Evolutionary conservation across 2,113 vertebrate species (phyloP), one percentile per base, ranked within the genome.

Genomic region (Cathartes aura): DNA sequence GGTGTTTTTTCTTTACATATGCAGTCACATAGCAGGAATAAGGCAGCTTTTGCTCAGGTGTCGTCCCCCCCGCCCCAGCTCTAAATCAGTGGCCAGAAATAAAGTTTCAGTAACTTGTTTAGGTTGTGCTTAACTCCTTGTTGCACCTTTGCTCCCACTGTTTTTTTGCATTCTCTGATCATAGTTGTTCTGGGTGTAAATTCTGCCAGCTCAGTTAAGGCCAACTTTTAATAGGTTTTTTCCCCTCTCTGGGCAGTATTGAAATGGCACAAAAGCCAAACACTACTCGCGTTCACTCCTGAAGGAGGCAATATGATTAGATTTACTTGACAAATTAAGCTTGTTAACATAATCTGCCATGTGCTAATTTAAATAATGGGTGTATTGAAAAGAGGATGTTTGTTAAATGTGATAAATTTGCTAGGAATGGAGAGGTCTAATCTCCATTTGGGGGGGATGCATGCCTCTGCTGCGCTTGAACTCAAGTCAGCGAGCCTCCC

Each of bases 321-420:
- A 91, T 90, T 97, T 94, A 47, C 63, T 96, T 64, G 92, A 93
- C 96, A 97, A 98, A 97, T 96, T 90, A 97, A 98, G 96, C 94
- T 96, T 93, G 91, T 97, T 98, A 98, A 87, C 82, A 15, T 96
- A 94, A 98, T 97, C 87, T 97, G 72, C 82, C 82, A 13, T 75
- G 87, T 97, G 91, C 94, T 92, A 83, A 89, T 95, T 98, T 96
- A 90, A 98, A 97, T 96, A 97, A 96, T 90, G 75, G 93, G 45
- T 90, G 45, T 71, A 78, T 90, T 95, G 82, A 70, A 93, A 95
- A 86, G 92, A 96, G 75, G 87, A 87, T 96, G 85, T 96, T 97
- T 95, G 96, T 96, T 92, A 97, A 93, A 85, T 81, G 93, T 96
- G 82, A 92, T 89, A 60, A 92, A 79, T 92, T 94, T 89, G 60